A percentile compares a stretch with the other conserved stretches of the same genome.
These are phyloP conservation scores for Apantesis nais DNA, from an alignment of 2,888 invertebrate species.

Conservation along the genomic window DNA sequence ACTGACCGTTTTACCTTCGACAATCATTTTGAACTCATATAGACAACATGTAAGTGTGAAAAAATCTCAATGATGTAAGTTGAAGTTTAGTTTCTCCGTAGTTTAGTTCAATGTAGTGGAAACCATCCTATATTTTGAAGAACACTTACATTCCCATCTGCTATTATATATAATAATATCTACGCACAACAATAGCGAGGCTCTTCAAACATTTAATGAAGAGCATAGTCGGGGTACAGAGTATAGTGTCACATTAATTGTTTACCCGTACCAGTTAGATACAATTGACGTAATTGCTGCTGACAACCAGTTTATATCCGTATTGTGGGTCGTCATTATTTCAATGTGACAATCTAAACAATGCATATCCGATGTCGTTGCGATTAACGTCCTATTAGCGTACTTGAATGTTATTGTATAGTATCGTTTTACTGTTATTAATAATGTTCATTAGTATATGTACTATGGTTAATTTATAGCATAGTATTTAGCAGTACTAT, in stretches of 20 bases:
- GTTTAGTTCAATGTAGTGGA: neutral
- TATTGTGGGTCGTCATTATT: slow-evolving; percentile 48
- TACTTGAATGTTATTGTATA: slow-evolving; percentile 32
- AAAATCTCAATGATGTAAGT: neutral
- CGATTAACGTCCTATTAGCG: slow-evolving; percentile 43
- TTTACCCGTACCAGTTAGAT: slow-evolving; percentile 41
- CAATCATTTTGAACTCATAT: neutral
- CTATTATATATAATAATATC: neutral
- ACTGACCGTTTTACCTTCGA: neutral
- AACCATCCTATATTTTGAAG: neutral
- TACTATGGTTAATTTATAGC: slow-evolving; percentile 16
- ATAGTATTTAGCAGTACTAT: neutral
- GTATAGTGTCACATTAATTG: slow-evolving; percentile 36
- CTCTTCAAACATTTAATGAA: slow-evolving; percentile 27
- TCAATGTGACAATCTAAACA: slow-evolving; percentile 55
- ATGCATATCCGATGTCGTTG: slow-evolving; percentile 49
- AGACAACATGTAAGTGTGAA: neutral
- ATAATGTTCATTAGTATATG: slow-evolving; percentile 34
- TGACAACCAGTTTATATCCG: slow-evolving; percentile 55
- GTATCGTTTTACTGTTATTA: slow-evolving; percentile 42
- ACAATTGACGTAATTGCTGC: slow-evolving; percentile 58
- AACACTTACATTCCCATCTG: neutral
- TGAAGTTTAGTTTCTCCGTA: neutral
- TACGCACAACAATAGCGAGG: slow-evolving; percentile 5
- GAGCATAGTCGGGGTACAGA: slow-evolving; percentile 18